Percentiles rank a stretch among this genome's conserved stretches.
Evolutionary conservation across 2,797 vertebrate species (phyloP).

Genomic region (Sarcophilus harrisii): DNA sequence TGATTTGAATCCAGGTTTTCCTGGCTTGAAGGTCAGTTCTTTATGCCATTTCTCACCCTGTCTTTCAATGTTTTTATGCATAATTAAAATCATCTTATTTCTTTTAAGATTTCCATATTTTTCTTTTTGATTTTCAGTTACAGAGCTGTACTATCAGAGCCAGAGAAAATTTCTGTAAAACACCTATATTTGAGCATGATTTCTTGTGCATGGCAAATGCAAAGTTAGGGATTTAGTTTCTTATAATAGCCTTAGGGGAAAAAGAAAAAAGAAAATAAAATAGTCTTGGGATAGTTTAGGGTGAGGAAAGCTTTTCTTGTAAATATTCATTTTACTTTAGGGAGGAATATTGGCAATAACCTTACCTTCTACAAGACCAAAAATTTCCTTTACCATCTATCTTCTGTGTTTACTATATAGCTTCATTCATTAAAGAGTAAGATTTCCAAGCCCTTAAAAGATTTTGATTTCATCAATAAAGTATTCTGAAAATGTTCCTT

Average conservation of each 20-base stretch:
- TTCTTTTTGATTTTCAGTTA: not conserved
- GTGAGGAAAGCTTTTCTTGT: accelerated
- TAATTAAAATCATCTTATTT: not conserved
- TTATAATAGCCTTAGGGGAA: no score
- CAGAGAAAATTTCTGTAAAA: not conserved
- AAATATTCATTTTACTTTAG: not conserved
- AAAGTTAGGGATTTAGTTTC: not conserved
- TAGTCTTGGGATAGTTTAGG: accelerated
- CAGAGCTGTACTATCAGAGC: not conserved
- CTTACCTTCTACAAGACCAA: not conserved
- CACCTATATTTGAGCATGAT: accelerated
- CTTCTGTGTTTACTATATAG: not conserved
- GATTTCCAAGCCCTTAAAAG: slow-evolving; percentile 29
- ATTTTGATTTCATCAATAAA: slow-evolving; percentile 20
- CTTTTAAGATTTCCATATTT: not conserved
- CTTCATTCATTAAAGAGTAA: slow-evolving; percentile 34
- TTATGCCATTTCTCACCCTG: not conserved
- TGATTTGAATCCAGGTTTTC: not conserved
- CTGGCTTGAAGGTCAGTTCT: not conserved
- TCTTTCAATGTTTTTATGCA: not conserved
- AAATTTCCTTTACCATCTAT: not conserved
- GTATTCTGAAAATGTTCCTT: not conserved
- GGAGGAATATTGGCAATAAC: not conserved
- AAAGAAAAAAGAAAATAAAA: no score
- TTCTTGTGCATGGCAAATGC: not conserved